Conservation (phyloP, 2,797 vertebrate species). For the Vireo griseus region DNA sequence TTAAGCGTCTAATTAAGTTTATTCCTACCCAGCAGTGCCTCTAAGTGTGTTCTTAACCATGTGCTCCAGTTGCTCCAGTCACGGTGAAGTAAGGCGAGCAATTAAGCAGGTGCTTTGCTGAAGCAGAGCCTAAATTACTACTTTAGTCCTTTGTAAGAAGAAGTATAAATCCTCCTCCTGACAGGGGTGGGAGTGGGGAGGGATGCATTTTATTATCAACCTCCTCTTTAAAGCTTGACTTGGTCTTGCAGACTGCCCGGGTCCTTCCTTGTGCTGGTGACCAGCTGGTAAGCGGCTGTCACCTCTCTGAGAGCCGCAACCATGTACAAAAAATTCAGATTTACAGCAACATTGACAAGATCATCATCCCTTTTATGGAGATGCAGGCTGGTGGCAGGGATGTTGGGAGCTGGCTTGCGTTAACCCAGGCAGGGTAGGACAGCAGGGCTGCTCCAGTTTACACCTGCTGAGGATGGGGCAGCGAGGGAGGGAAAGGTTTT, state of each 20-base stretch:
- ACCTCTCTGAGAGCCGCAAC: background rate
- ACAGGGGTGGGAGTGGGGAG: conserved; percentile 3
- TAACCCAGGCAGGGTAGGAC: background rate
- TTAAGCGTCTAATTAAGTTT: background rate
- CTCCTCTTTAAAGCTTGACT: background rate
- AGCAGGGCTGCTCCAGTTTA: background rate
- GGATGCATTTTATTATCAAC: background rate
- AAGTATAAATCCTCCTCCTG: conserved; percentile 36
- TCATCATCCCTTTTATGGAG: background rate
- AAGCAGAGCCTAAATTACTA: conserved; percentile 28
- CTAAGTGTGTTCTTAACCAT: background rate
- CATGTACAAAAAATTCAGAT: background rate
- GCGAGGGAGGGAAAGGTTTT: background rate
- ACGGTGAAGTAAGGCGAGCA: background rate
- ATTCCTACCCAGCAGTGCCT: background rate
- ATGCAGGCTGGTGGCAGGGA: background rate
- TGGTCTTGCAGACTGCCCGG: background rate
- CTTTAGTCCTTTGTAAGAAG: conserved; percentile 12
- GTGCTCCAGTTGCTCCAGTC: background rate
- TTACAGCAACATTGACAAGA: background rate
- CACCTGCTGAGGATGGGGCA: background rate
- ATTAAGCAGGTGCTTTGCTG: conserved; percentile 40
- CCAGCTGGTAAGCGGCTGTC: conserved; percentile 17
- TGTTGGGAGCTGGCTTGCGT: background rate
- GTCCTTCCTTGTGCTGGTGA: background rate